These are phyloP conservation scores for Phalloptychus januarius DNA, from an alignment of 2,797 vertebrate species.

Conservation along the genomic window DNA sequence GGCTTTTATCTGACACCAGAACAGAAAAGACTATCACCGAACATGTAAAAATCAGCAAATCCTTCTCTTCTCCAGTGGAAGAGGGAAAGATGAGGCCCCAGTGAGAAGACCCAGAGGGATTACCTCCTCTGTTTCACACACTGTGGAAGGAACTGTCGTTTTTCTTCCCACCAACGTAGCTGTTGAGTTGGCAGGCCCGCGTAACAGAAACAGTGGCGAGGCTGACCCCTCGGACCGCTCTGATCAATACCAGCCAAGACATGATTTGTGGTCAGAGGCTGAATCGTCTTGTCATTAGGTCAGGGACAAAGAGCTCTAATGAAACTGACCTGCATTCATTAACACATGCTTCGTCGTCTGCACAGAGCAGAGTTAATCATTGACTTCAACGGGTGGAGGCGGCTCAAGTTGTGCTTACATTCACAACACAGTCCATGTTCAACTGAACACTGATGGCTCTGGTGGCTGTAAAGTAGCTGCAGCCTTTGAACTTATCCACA, in stretches of 20 bases:
- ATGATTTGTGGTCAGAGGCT: slow-evolving; percentile 33
- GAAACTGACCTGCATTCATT: slow-evolving; percentile 36
- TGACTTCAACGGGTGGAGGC: slow-evolving; percentile 50
- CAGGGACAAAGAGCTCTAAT: slow-evolving; percentile 25
- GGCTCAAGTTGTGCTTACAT: slow-evolving; percentile 21
- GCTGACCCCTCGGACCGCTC: slow-evolving; percentile 46
- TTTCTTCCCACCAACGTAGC: slow-evolving; percentile 41
- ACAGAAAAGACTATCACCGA: background rate
- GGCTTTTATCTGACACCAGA: background rate
- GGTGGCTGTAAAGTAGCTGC: background rate
- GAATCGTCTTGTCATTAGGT: slow-evolving; percentile 33
- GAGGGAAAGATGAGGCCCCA: slow-evolving; percentile 3
- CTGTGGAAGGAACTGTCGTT: slow-evolving; percentile 18
- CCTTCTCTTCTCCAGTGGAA: slow-evolving; percentile 17
- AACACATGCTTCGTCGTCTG: slow-evolving; percentile 25
- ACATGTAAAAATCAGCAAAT: background rate
- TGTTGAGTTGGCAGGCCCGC: slow-evolving; percentile 52
- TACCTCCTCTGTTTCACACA: slow-evolving; percentile 20
- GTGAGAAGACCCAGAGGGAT: slow-evolving; percentile 33
- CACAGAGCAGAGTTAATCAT: slow-evolving; percentile 70
- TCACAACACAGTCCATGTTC: background rate
- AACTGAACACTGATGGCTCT: background rate
- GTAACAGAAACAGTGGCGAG: slow-evolving; percentile 32
- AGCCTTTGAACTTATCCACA: background rate
- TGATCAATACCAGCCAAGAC: slow-evolving; percentile 11